Base-by-base conservation (phyloP, 2,888 invertebrate species). In the Hypselothyrea guttata region DNA sequence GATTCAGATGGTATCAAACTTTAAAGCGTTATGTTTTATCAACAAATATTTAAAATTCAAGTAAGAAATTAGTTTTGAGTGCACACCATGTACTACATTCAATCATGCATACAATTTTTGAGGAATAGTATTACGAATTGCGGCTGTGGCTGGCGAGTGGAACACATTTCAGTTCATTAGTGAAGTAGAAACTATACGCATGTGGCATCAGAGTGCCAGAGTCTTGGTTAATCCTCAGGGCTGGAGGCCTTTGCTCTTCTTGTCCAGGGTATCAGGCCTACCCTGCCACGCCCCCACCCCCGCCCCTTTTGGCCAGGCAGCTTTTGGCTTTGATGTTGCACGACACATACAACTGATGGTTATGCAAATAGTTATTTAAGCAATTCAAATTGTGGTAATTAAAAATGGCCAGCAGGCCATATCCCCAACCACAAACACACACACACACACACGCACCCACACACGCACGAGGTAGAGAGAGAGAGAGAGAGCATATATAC, bases 371-470 rank as follows among this genome's bases (percentile, higher is more conserved):
- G 78, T 79, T 79, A 75, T 82, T 77, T 71, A 84, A 82, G 78
- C 82, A 79, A 79, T 79, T 84, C 83, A 78, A 78, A 78, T 84
- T 79, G 84, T 84, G 78, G 78, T 77, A 84, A 79, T 79, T 84
- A 84, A 79, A 79, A 79, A 82, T 82, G 78, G 66, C 66, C 74
- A 77, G 33, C 52, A 75, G 66, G 51, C 54, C 70, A 48, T 52
- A 47, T 35, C 48, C 47, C 38, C 35, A 38, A 28, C 30, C 30
- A 11, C 40, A 18, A 22, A 42, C 40, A 27, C 9, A 18, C 3
- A 30, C 38, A 16, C 31, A 31, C 35, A 28, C 22, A 9, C 13
- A 15, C 45, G n/a, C n/a, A 8, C 12, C 4, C 30, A 30, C 7
- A 7, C 12, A 33, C 40, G 40, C 15, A 15, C 27, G 15, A 35